A percentile compares a stretch with the other conserved stretches of the same genome.
These are phyloP conservation scores for Polyommatus icarus DNA, from an alignment of 2,888 invertebrate species.

Conservation along the genomic window DNA sequence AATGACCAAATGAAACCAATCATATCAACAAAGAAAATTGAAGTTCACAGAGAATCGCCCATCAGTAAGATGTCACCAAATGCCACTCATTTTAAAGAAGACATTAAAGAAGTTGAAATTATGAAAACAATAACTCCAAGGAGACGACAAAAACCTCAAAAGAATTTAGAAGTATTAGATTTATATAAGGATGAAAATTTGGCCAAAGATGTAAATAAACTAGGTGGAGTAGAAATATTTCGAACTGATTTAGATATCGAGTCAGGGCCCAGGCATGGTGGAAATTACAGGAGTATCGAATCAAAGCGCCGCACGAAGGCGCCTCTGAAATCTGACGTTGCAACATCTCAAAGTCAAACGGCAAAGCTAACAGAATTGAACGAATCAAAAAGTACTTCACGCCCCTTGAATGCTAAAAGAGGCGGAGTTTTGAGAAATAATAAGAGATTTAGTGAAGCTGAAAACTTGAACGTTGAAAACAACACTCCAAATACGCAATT, in stretches of 20 bases:
- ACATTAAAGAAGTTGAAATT: conserved; percentile 70
- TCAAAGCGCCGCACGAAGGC: neutral
- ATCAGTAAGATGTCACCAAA: conserved; percentile 61
- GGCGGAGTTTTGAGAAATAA: neutral
- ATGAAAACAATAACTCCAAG: conserved; percentile 61
- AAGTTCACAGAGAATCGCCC: conserved; percentile 70
- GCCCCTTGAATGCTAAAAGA: conserved; percentile 13
- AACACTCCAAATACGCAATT: conserved; percentile 43
- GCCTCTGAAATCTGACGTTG: conserved; percentile 49
- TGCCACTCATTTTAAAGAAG: conserved; percentile 65
- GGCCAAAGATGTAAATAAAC: conserved; percentile 67
- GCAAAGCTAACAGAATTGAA: conserved; percentile 32
- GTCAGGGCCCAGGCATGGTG: conserved; percentile 68
- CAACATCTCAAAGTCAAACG: conserved; percentile 59
- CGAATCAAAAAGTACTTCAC: neutral
- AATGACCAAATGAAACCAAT: conserved; percentile 53
- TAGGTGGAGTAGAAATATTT: conserved; percentile 71
- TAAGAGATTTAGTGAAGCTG: conserved; percentile 51
- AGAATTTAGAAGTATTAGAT: conserved; percentile 58
- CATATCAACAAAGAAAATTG: conserved; percentile 61
- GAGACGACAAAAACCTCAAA: conserved; percentile 50
- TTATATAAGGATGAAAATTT: conserved; percentile 69
- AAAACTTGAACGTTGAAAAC: conserved; percentile 49
- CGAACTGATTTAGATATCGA: conserved; percentile 58
- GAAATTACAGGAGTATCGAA: conserved; percentile 64